phyloP scores from a whole-genome alignment of 2,797 vertebrate species.

The Dicrostonyx torquatus region DNA sequence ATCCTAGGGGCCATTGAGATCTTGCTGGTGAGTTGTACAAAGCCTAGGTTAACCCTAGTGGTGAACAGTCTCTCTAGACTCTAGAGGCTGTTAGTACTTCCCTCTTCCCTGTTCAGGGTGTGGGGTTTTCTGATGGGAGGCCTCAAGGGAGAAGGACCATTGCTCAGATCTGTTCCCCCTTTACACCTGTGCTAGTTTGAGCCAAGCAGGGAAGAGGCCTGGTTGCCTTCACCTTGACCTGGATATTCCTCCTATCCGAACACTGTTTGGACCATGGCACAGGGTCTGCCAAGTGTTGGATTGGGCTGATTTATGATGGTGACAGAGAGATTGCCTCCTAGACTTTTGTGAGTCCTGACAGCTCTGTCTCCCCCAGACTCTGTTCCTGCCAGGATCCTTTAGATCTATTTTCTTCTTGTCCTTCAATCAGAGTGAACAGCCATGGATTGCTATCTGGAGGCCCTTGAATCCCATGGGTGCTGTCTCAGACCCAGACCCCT shows the following conservation, averaged over 20 bases:
- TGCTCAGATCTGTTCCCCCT: not conserved
- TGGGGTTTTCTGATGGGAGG: not conserved
- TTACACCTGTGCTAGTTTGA: not conserved
- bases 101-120: not conserved
- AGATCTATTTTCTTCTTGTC: not conserved
- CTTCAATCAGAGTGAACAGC: not conserved
- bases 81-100: not conserved
- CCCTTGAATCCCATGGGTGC: not conserved
- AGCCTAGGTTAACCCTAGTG: not conserved
- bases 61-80: not conserved
- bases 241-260: not conserved
- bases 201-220: not conserved
- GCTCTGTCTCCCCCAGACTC: not conserved
- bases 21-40: conserved; percentile 92
- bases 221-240: not conserved
- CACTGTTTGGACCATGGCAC: not conserved
- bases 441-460: not conserved
- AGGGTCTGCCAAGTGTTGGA: not conserved
- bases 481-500: not conserved
- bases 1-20: conserved; percentile 99
- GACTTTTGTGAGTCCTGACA: not conserved
- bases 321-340: not conserved
- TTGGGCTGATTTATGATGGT: conserved; percentile 28
- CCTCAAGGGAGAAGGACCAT: not conserved
- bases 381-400: not conserved